Percentiles rank a stretch among this genome's conserved stretches.
Conservation (phyloP, 2,113 vertebrate genomes). For the Himantopus leucocephalus region DNA sequence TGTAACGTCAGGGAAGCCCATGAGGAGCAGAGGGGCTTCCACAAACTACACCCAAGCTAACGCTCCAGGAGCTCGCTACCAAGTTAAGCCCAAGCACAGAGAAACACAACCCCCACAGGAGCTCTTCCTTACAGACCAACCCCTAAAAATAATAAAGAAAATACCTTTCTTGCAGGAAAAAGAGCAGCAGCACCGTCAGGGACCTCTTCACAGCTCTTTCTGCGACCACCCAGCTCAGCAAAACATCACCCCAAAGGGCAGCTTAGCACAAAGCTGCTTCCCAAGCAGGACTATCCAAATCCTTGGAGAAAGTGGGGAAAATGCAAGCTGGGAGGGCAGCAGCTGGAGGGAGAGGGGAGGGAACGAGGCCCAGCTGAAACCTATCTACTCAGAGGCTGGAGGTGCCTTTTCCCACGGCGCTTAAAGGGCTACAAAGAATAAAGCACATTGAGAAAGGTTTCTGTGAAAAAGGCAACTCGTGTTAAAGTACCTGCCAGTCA, state of each 20-base stretch:
- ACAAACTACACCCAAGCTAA: background rate
- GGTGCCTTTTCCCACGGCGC: background rate
- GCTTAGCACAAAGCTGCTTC: background rate
- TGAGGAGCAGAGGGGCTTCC: background rate
- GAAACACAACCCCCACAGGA: background rate
- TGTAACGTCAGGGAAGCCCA: background rate
- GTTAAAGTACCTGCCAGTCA: background rate
- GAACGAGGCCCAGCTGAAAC: background rate
- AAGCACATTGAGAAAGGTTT: background rate
- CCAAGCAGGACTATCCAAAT: rapidly evolving
- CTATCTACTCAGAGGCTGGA: background rate
- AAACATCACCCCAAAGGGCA: background rate
- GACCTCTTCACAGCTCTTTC: background rate
- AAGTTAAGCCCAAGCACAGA: background rate
- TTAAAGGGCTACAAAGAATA: background rate
- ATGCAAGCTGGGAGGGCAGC: background rate
- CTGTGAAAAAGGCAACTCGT: background rate
- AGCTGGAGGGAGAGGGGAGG: background rate
- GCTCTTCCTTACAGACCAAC: background rate
- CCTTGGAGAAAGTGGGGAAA: background rate
- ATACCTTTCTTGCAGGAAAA: background rate
- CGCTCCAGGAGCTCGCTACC: background rate
- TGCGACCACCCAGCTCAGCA: background rate
- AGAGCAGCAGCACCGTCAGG: background rate
- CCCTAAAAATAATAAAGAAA: background rate